A percentile compares a stretch with the other conserved stretches of the same genome.
Conservation (phyloP, 2,888 invertebrate species). For the Exephanes ischioxanthus region DNA sequence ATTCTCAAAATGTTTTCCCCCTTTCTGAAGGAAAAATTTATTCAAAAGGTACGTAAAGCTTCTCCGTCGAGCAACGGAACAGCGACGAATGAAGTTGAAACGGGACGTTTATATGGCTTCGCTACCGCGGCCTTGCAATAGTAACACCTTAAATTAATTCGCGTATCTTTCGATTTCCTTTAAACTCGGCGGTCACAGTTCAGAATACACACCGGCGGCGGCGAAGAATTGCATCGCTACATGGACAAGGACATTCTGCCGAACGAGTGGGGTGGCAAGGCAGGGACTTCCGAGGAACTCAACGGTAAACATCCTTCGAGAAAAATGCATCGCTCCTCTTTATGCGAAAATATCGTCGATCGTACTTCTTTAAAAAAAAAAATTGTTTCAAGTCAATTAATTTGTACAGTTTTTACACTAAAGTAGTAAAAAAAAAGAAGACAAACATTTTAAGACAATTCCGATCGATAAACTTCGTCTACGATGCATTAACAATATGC, state of each 20-base stretch:
- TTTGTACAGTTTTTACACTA: not conserved
- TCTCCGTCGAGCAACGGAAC: not conserved
- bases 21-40: constrained; percentile 81
- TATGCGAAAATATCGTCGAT: not conserved
- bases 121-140: not conserved
- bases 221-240: constrained; percentile 82
- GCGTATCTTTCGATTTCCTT: not conserved
- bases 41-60: constrained; percentile 79
- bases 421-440: not conserved
- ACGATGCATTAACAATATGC: too few relatives aligned
- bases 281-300: constrained; percentile 80
- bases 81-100: not conserved
- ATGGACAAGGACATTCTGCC: constrained; percentile 84
- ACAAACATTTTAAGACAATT: too few relatives aligned
- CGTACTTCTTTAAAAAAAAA: not conserved
- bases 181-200: constrained; percentile 76
- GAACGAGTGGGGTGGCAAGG: constrained; percentile 85
- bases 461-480: too few relatives aligned
- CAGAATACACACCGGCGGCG: constrained; percentile 81
- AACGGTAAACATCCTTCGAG: constrained; percentile 73
- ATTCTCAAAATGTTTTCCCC: constrained; percentile 81
- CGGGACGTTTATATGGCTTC: too few relatives aligned
- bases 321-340: not conserved
- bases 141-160: not conserved
- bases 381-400: not conserved